These are phyloP conservation scores for Scotopteryx bipunctaria DNA, from an alignment of 2,888 invertebrate species.

Conservation along the genomic window DNA sequence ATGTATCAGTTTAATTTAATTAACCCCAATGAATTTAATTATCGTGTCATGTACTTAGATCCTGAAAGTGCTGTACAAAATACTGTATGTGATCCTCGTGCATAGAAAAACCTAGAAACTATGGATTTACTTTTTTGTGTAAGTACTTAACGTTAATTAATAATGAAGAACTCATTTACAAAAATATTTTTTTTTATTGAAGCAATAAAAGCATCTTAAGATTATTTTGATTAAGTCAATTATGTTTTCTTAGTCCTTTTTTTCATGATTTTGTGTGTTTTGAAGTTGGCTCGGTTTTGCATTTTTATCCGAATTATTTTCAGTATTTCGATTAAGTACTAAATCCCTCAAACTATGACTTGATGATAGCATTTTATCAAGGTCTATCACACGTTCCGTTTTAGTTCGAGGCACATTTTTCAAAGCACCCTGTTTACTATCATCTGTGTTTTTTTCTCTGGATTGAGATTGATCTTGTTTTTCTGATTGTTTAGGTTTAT, in stretches of 20 bases:
- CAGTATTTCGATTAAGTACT: slow-evolving; percentile 15
- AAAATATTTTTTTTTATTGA: background rate
- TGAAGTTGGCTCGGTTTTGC: slow-evolving; percentile 5
- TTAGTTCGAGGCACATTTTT: background rate
- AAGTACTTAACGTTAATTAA: background rate
- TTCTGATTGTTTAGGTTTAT: slow-evolving; percentile 5
- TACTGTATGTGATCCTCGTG: slow-evolving; percentile 81
- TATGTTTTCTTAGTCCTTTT: slow-evolving; percentile 2
- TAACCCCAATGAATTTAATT: slow-evolving; percentile 87
- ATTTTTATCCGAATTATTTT: slow-evolving; percentile 2
- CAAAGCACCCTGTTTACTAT: background rate
- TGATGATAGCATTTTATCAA: slow-evolving; percentile 7
- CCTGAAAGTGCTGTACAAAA: slow-evolving; percentile 84
- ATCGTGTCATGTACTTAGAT: slow-evolving; percentile 87
- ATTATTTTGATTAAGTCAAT: background rate
- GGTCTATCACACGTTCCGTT: background rate
- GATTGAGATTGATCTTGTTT: slow-evolving; percentile 1
- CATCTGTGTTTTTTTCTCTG: slow-evolving; percentile 1
- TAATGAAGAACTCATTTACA: background rate
- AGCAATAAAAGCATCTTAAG: background rate
- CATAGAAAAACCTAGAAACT: background rate
- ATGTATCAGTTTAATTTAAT: slow-evolving; percentile 88
- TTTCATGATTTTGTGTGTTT: slow-evolving; percentile 6
- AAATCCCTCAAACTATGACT: slow-evolving; percentile 13
- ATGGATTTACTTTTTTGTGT: background rate